Evolutionary conservation across 2,113 vertebrate genomes (phyloP).

Genomic region (Ibidorhyncha struthersii): DNA sequence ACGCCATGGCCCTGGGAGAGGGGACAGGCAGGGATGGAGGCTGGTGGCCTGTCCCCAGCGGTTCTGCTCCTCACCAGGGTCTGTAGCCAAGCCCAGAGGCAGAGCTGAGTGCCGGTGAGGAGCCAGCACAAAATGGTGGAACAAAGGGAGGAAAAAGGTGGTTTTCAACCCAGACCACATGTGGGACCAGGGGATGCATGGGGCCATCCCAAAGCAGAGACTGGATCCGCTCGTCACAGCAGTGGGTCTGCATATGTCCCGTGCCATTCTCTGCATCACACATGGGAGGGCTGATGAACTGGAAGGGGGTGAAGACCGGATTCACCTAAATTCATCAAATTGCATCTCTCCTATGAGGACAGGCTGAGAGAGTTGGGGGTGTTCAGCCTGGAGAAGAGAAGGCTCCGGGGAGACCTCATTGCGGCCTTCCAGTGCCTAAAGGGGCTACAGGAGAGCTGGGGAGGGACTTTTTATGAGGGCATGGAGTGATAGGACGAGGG

Average conservation of each 20-base stretch:
- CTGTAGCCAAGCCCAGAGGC: not conserved
- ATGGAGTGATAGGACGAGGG: no score
- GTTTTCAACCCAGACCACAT: not conserved
- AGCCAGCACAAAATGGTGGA: rapidly evolving
- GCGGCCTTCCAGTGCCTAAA: no score
- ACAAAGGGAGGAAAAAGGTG: not conserved
- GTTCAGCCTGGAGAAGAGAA: no score
- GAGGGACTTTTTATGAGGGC: no score
- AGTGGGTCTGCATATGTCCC: not conserved
- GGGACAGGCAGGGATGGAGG: not conserved
- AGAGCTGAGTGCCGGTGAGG: not conserved
- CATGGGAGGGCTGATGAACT: not conserved
- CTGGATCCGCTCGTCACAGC: not conserved
- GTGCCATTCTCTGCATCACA: not conserved
- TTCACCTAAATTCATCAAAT: not conserved
- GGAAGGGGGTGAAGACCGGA: not conserved
- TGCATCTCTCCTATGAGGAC: no score
- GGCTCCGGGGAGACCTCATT: no score
- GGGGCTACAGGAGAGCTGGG: no score
- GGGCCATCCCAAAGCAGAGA: not conserved
- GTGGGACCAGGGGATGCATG: rapidly evolving
- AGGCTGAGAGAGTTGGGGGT: no score
- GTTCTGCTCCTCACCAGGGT: not conserved
- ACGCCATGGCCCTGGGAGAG: rapidly evolving
- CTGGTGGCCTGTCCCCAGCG: not conserved